Base-by-base conservation (phyloP, 2,113 vertebrate species). In the Bubo blakistoni region DNA sequence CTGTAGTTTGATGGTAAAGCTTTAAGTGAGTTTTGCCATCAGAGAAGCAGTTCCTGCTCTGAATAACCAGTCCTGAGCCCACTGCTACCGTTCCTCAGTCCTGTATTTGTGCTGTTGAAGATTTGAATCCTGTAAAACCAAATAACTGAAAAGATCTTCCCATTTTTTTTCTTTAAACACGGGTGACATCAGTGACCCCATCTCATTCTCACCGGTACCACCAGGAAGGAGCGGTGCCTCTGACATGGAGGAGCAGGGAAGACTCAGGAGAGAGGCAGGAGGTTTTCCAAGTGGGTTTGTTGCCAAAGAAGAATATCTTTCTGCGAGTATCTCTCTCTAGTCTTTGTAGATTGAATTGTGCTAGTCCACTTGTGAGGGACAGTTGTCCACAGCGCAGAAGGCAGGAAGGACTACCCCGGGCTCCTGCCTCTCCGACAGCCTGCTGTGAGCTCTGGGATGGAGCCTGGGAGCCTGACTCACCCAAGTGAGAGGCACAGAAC, bases 151-250 rank as follows among this genome's bases (percentile, higher is more conserved):
- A 65, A 40, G 11, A 10, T 72, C 10, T 38, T 55, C 47, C 29
- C 7, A 0, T 17, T 46, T 46, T 46, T 47, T 2, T 59, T 55
- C 58, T 81, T 21, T 16, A 0, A 2, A 25, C 16, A 6, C 0
- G 14, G n/a, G 3, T 36, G 29, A 16, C 21, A 16, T 13, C 25
- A 25, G 36, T 26, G 65, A n/a, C 15, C 27, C 34, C n/a, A 7
- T 8, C 42, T 54, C 10, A 3, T 38, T 30, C 47, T 30, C 49
- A 8, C 7, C 27, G 22, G 79, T 38, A 4, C 21, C 38, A 34
- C 13, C 44, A 38, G 9, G 25, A 51, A n/a, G 22, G 52, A 90
- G 88, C 0, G 0, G 40, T 71, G 65, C 47, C 57, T 17, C 20
- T 66, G 69, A 46, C 40, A 5, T 16, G 20, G 52, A 38, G 59